Percentiles rank a stretch among this genome's conserved stretches.
Conservation (phyloP, 2,797 vertebrate species). For the Microhierax caerulescens region DNA sequence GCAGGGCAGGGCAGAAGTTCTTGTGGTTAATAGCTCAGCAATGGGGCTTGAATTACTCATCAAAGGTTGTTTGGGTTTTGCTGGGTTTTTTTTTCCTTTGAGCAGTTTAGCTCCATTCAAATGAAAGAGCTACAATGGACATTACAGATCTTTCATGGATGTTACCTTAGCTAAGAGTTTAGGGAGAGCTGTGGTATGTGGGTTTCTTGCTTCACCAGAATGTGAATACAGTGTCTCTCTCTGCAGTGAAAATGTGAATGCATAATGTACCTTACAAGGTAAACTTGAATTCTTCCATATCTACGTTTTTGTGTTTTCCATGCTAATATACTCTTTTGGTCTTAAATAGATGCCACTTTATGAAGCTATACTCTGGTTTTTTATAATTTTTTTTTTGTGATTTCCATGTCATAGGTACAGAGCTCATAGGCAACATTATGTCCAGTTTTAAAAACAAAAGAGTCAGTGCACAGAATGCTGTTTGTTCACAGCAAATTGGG, state of each 20-base stretch:
- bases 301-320: constrained; percentile 8
- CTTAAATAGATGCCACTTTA: constrained; percentile 19
- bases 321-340: not conserved
- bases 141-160: not conserved
- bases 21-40: not conserved
- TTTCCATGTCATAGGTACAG: constrained; percentile 11
- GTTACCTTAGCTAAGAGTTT: not conserved
- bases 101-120: not conserved
- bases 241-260: constrained; percentile 49
- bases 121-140: not conserved
- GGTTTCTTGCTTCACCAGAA: constrained; percentile 21
- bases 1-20: not conserved
- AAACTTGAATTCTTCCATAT: constrained; percentile 57
- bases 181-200: not conserved
- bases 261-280: constrained; percentile 33
- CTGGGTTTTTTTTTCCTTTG: not conserved
- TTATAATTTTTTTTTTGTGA: not conserved
- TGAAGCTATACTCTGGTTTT: constrained; percentile 5
- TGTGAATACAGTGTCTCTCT: constrained; percentile 45
- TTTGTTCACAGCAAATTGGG: constrained; percentile 26
- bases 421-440: constrained; percentile 19
- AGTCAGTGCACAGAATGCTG: not conserved
- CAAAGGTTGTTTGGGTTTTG: not conserved
- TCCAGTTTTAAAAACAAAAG: constrained; percentile 45
- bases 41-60: constrained; percentile 1